Conservation (phyloP, 2,113 vertebrate species). For the Mohoua ochrocephala region DNA sequence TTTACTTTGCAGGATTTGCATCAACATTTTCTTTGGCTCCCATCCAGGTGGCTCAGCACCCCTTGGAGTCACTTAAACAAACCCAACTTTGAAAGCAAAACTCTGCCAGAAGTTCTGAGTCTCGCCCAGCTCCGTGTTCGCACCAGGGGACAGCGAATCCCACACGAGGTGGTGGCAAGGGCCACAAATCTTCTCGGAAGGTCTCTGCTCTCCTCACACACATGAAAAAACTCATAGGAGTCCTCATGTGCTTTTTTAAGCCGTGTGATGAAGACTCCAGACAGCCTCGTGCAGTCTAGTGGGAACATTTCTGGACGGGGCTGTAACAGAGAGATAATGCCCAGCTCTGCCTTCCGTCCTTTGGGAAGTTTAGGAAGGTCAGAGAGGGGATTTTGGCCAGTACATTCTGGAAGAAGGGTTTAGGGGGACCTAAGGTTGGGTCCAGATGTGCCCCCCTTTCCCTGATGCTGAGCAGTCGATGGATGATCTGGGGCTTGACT, state of each 20-base stretch:
- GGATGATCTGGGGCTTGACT: not conserved
- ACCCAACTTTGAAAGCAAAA: constrained; percentile 19
- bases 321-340: not conserved
- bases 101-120: not conserved
- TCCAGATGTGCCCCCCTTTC: not conserved
- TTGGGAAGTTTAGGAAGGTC: not conserved
- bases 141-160: not conserved
- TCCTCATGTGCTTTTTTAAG: not conserved
- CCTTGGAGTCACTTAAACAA: constrained; percentile 53
- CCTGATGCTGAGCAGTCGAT: not conserved
- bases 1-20: constrained; percentile 18
- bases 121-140: not conserved
- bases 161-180: accelerated
- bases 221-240: accelerated
- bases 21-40: constrained; percentile 49
- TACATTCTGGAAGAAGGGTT: not conserved
- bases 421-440: not conserved
- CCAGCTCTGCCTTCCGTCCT: not conserved
- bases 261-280: not conserved
- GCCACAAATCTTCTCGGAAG: not conserved
- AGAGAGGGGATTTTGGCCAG: not conserved
- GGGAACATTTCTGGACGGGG: not conserved
- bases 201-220: not conserved
- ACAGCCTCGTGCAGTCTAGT: accelerated
- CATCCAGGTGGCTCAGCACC: not conserved